Conservation (phyloP, 2,797 vertebrate species). For the Knipowitschia caucasica region DNA sequence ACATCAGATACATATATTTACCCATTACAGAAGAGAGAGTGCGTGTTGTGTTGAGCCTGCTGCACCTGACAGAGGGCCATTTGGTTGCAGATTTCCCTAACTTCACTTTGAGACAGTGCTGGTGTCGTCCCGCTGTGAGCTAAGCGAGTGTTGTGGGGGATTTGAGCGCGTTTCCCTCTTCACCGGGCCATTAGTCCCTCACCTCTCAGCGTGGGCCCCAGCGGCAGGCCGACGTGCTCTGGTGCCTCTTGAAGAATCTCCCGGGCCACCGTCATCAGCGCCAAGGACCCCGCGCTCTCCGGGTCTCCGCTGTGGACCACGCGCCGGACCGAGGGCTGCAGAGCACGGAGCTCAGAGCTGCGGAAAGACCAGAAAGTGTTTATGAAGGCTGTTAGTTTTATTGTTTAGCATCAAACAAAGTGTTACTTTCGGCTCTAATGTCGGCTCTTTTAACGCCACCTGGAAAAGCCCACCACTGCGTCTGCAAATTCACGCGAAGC, state of each 20-base stretch:
- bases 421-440: slow-evolving; percentile 10
- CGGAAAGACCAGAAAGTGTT: slow-evolving; percentile 40
- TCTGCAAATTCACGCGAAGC: slow-evolving; percentile 6
- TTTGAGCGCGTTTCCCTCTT: slow-evolving; percentile 80
- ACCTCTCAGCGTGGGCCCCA: slow-evolving; percentile 92
- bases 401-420: slow-evolving; percentile 43
- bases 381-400: too few relatives aligned
- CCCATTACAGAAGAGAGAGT: background rate
- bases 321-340: slow-evolving; percentile 85
- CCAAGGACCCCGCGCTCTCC: slow-evolving; percentile 75
- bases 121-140: slow-evolving; percentile 80
- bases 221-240: slow-evolving; percentile 84
- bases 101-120: slow-evolving; percentile 12
- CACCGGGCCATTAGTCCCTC: slow-evolving; percentile 90
- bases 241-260: slow-evolving; percentile 91
- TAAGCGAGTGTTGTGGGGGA: slow-evolving; percentile 91
- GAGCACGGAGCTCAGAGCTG: slow-evolving; percentile 78
- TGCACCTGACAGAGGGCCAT: slow-evolving; percentile 4
- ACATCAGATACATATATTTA: background rate
- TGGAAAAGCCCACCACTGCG: slow-evolving; percentile 12
- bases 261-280: slow-evolving; percentile 73
- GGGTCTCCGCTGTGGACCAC: slow-evolving; percentile 82
- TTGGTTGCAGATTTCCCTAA: background rate
- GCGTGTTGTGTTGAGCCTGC: background rate
- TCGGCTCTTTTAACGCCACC: background rate